Base-by-base conservation (phyloP, 2,888 invertebrate species). In the Nezara viridula region DNA sequence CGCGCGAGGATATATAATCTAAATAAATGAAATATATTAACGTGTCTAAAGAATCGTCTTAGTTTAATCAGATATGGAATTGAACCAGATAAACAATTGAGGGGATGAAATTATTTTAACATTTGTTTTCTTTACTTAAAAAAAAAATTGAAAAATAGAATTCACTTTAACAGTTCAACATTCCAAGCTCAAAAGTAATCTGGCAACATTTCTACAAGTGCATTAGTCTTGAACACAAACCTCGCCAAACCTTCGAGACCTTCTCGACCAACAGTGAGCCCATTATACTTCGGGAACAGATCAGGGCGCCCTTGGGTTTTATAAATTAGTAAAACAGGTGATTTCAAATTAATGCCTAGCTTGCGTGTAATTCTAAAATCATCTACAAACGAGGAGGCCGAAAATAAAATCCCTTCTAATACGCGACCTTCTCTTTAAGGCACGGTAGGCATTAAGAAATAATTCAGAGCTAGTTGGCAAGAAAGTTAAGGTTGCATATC, bases 271-370 rank as follows among this genome's bases (percentile, higher is more conserved):
- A 66, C 7, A 66, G 66, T 66, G 12, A 10, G 32, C 66, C 66
- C 66, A 73, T 73, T 73, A 37, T 73, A 73, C 66, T 37, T 37
- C 0, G 32, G 16, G 16, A 37, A 37, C 32, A 73, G 6, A 73
- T 73, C 66, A 4, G 21, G 16, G 37, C 66, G 66, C 37, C 66
- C 32, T 37, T 37, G 32, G 19, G 7, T 1, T 21, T 4, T 16
- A 73, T 73, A 73, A 73, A 73, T 73, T 73, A 73, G 6, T 73
- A 73, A 73, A 73, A 37, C 66, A 73, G 66, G 66, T 73, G 66
- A 32, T 4, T 32, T 73, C 16, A 37, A 73, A 37, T 73, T 73
- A 5, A 37, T 37, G 66, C 24, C 32, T 60, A 60, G 60, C 60
- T 60, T 16, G 27, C 60, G 60, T 73, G 66, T 19, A 5, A 73